Base-by-base conservation (phyloP, 2,888 invertebrate genomes). In the Parelbella ahira region DNA sequence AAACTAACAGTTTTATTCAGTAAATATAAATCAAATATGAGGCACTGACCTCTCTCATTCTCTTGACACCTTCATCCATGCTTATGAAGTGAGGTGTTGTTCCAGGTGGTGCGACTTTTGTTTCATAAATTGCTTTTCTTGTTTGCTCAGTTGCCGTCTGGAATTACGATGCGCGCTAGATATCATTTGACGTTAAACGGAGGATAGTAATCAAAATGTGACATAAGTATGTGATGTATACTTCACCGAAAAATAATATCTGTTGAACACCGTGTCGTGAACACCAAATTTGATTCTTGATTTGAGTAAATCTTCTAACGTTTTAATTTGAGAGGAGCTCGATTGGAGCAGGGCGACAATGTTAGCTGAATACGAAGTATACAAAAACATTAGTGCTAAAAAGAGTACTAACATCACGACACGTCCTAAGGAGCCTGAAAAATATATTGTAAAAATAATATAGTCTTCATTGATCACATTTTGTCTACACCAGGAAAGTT, bases 261-360 rank as follows among this genome's bases (percentile, higher is more conserved):
- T 88, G 59, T 92, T 93, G 60, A 91, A 94, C 8, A 92, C 90
- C 0, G 91, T 90, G 51, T 93, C 92, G 54, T 93, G 90, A 0
- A 91, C 91, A 0, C 91, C 93, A 30, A 93, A 82, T 49, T 88
- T 88, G 6, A 94, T 67, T 6, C 93, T 88, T 0, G 93, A 93
- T 46, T 90, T 83, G 1, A 92, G 68, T 11, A 94, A 75, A 60
- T 93, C 93, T 1, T 88, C 77, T 4, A 93, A 60, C 0, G 90
- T 91, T 53, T 87, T 88, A 41, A 94, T 92, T 50, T 90, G 90
- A 1, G 89, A 89, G 0, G 93, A 92, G 12, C 93, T 92, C 0
- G 93, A 92, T 60, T 93, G 93, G 0, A 94, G 79, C 1, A 94
- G 69, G 1, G 93, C 92, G 0, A 94, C 93, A 29, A 94, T 93